Evolutionary conservation across 2,888 invertebrate genomes (phyloP).

Genomic region (Noctua pronuba): DNA sequence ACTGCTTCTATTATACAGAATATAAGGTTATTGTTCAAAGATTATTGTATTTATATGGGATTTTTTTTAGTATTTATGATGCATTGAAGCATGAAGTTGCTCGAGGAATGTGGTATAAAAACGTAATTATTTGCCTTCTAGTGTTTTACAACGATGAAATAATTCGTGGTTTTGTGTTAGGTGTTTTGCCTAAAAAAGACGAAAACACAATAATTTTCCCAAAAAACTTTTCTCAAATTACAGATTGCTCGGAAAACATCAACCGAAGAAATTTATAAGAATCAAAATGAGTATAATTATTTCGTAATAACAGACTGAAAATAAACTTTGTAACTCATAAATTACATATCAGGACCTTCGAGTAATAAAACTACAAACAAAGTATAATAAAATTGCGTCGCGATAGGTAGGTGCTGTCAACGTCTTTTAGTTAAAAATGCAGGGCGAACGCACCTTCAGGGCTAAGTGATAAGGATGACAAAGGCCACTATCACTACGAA

Average conservation of each 20-base stretch:
- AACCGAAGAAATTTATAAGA: not conserved
- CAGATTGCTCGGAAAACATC: not conserved
- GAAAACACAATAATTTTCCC: not conserved
- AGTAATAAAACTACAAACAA: constrained; percentile 56
- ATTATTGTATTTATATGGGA: constrained; percentile 5
- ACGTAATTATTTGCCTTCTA: not conserved
- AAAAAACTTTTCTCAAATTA: not conserved
- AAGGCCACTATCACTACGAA: constrained; percentile 77
- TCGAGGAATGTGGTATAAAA: not conserved
- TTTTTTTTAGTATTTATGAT: constrained; percentile 33
- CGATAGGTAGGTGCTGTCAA: constrained; percentile 58
- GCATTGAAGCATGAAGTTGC: constrained; percentile 15
- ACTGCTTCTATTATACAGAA: constrained; percentile 18
- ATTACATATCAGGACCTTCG: constrained; percentile 47
- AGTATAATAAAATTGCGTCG: constrained; percentile 64
- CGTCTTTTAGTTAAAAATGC: constrained; percentile 78
- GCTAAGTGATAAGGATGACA: constrained; percentile 81
- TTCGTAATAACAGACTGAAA: constrained; percentile 21
- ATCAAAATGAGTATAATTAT: constrained; percentile 27
- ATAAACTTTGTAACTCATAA: constrained; percentile 48
- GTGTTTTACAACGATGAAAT: not conserved
- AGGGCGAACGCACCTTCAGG: constrained; percentile 86
- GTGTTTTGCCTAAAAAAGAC: not conserved
- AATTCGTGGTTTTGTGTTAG: not conserved
- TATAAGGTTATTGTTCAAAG: constrained; percentile 21